Base-by-base conservation (phyloP, 1,140 invertebrate genomes). In the Helicoverpa armigera region DNA sequence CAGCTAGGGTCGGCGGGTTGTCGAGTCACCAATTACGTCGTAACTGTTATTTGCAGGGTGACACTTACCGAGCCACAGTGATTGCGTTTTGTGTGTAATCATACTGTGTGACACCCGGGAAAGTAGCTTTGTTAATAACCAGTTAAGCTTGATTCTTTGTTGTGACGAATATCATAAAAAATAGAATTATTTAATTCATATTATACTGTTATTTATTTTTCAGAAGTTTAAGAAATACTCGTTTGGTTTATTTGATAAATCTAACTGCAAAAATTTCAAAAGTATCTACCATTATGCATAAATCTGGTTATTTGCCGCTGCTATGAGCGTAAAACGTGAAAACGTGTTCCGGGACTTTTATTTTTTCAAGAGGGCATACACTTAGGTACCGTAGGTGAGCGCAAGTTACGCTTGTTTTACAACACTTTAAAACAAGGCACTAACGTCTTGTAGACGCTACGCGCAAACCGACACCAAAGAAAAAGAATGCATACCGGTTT, bases 361-460 rank as follows among this genome's bases (percentile, higher is more conserved):
- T 89, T 88, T 87, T 77, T 89, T 89, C 86, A 88, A 81, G 85
- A 84, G 85, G 79, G 77, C 83, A 82, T 84, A 88, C 86, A 82
- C 75, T 75, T 63, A 65, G 67, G 61, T 61, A 51, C 60, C 61
- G 75, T 78, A 82, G 54, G 76, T 65, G 79, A 86, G 82, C 83
- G 69, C 67, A 31, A 82, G 90, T 90, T 89, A 91, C 86, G 89
- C 87, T 91, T 88, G 89, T 94, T 94, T 94, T 94, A 94, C 92
- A 93, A 90, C 91, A 94, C 88, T 92, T 93, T 91, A 88, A 92
- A 93, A 94, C 88, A 89, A 93, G 91, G 87, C 88, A 92, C 90
- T 94, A 90, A 90, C 89, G 85, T 83, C 86, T 89, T 89, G 88
- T 85, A 87, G 86, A 84, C 23, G 78, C 74, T 82, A 80, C 70